Conservation (phyloP, 2,888 invertebrate genomes). For the Parascotia fuliginaria region DNA sequence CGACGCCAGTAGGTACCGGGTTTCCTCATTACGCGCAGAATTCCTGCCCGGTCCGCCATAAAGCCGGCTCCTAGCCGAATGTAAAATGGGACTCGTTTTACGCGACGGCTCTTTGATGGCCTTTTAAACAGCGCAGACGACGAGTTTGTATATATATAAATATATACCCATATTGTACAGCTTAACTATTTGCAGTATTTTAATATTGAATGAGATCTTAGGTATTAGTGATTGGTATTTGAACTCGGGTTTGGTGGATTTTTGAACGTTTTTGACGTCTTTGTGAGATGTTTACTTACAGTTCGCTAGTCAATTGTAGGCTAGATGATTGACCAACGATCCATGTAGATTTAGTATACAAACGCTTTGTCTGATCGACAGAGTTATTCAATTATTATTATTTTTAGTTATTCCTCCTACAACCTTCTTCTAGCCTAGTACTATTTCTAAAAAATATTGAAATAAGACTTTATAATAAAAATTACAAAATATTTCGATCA, state of each 20-base stretch:
- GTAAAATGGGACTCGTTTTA: slow-evolving; percentile 74
- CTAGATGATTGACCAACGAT: neutral
- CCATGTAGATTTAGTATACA: neutral
- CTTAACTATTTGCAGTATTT: slow-evolving; percentile 37
- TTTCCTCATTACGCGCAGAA: slow-evolving; percentile 75
- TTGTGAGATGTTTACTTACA: slow-evolving; percentile 1
- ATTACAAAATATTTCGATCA: too few relatives aligned
- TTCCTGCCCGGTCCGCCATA: slow-evolving; percentile 68
- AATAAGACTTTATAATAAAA: too few relatives aligned
- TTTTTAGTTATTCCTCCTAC: too few relatives aligned
- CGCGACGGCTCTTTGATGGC: slow-evolving; percentile 72
- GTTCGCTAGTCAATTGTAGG: neutral
- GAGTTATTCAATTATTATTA: too few relatives aligned
- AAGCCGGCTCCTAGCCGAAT: slow-evolving; percentile 68
- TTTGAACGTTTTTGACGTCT: slow-evolving; percentile 4
- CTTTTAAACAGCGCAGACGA: slow-evolving; percentile 57
- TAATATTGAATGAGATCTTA: slow-evolving; percentile 28
- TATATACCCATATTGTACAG: slow-evolving; percentile 42
- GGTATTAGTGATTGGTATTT: slow-evolving; percentile 14
- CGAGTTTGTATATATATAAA: slow-evolving; percentile 37
- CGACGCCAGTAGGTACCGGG: slow-evolving; percentile 46
- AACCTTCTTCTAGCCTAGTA: too few relatives aligned
- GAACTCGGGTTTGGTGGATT: neutral
- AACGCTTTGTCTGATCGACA: neutral
- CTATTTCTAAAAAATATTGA: too few relatives aligned